Base-by-base conservation (phyloP, 2,888 invertebrate species). In the Drosophila macrospina region DNA sequence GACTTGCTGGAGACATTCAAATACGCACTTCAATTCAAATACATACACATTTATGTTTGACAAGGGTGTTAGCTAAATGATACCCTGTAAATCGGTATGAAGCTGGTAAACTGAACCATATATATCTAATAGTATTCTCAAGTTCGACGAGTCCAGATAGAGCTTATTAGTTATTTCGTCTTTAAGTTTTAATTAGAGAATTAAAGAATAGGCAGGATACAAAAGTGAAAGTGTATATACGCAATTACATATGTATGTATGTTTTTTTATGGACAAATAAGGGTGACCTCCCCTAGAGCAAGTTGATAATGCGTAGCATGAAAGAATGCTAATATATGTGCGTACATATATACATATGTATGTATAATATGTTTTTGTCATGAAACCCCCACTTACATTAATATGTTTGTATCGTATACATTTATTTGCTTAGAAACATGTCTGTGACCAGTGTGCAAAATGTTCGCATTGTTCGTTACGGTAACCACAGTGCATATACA, bases 1-100 rank as follows among this genome's bases (percentile, higher is more conserved):
- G 70, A 74, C 74, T 52, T 28, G 15, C 37, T 45, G 60, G 52
- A 52, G 60, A 52, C 60, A 16, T 51, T 41, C 26, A 37, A 20
- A 54, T 54, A 48, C 50, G 56, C 30, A 54, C 37, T 54, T 47
- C 6, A 32, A 30, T 47, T 42, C 30, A 37, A 26, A 51, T 32
- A 34, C 26, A 42, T 8, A 42, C 8, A 32, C 16, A 26, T 37
- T 5, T 24, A 15, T 15, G 20, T 20, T 2, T 15, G 0, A 5
- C 1, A 30, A 28, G 16, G 10, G 16, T 30, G 30, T 7, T 10
- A 5, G 30, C 39, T 10, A 5, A n/a, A 1, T 2, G 1, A 52
- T 32, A 41, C 39, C 52, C 52, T 52, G 28, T 16, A 51, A n/a
- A 39, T 26, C 2, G 2, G 8, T 26, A 0, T 11, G 32, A 32